Evolutionary conservation across 2,797 vertebrate genomes (phyloP).

Genomic region (Geotrypetes seraphini): DNA sequence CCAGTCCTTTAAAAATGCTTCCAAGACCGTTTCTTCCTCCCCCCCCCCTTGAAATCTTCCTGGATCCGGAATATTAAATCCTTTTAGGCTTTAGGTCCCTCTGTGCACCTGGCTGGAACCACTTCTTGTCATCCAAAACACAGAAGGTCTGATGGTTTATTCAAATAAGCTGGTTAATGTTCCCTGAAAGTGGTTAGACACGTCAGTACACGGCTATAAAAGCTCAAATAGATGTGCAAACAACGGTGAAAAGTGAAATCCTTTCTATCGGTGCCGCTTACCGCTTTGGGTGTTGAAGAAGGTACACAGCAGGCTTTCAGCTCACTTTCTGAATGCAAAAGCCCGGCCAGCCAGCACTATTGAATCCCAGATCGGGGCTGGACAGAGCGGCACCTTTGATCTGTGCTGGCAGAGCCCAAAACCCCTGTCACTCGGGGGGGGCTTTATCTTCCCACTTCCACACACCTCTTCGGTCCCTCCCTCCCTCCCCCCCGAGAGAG

Average conservation of each 20-base stretch:
- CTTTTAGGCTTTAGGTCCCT: no score
- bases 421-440: rapidly evolving
- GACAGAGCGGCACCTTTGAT: slow-evolving; percentile 16
- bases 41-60: no score
- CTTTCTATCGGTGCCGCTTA: background rate
- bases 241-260: background rate
- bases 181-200: background rate
- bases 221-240: background rate
- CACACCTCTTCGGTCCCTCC: slow-evolving; percentile 1
- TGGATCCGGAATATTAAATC: no score
- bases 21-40: no score
- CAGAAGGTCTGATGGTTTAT: background rate
- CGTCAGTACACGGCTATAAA: background rate
- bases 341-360: background rate
- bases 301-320: background rate
- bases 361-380: background rate
- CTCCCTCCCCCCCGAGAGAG: rapidly evolving
- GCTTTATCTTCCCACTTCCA: no score
- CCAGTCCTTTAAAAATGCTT: no score
- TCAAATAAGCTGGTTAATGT: background rate
- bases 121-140: no score
- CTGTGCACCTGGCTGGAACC: no score
- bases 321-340: rapidly evolving
- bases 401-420: background rate
- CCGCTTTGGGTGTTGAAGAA: rapidly evolving